phyloP scores from a whole-genome alignment of 1,140 invertebrate genomes.

The Scaptodrosophila lebanonensis region DNA sequence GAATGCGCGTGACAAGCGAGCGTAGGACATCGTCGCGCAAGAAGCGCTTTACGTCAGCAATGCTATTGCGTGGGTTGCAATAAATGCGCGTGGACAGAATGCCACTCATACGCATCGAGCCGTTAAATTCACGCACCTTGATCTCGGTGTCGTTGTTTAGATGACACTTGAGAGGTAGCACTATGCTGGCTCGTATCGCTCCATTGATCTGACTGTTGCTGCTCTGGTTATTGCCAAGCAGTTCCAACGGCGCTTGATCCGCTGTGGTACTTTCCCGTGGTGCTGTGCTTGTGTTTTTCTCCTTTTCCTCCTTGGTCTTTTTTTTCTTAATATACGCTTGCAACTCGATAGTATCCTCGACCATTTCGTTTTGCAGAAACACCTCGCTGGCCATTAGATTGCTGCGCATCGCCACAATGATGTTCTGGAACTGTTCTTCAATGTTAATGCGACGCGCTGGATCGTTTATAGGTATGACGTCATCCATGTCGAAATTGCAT shows the following conservation, averaged over 20 bases:
- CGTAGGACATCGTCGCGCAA: constrained; percentile 68
- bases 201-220: constrained; percentile 13
- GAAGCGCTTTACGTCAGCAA: constrained; percentile 67
- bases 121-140: constrained; percentile 60
- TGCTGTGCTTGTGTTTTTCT: constrained; percentile 20
- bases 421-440: constrained; percentile 67
- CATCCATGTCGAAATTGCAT: constrained; percentile 65
- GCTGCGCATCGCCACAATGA: constrained; percentile 54
- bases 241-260: constrained; percentile 16
- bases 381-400: constrained; percentile 63
- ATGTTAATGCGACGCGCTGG: constrained; percentile 60
- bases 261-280: not conserved
- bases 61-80: constrained; percentile 54
- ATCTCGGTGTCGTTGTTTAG: constrained; percentile 42
- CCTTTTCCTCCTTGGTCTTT: constrained; percentile 38
- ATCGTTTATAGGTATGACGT: constrained; percentile 61
- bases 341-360: constrained; percentile 59
- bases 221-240: constrained; percentile 6
- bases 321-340: constrained; percentile 62
- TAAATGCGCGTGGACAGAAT: constrained; percentile 62
- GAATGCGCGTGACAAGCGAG: constrained; percentile 67
- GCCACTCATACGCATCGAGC: constrained; percentile 55
- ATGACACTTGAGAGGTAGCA: constrained; percentile 66
- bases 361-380: constrained; percentile 61
- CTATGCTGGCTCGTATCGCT: constrained; percentile 51